Base-by-base conservation (phyloP, 2,888 invertebrate species). In the Callyntrura guangdongensis region DNA sequence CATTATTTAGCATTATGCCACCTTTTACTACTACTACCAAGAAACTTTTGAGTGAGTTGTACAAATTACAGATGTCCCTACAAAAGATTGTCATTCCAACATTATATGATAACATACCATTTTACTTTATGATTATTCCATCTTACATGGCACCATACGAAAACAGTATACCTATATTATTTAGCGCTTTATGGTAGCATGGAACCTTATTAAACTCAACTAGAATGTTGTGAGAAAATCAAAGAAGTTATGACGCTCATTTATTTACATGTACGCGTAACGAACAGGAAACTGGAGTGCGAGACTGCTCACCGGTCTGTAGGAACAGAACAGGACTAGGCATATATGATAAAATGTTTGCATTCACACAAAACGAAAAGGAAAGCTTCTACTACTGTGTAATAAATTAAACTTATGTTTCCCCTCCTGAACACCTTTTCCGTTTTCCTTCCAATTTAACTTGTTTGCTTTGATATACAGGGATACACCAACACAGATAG, bases 351-450 rank as follows among this genome's bases (percentile, higher is more conserved):
- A n/a, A n/a, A n/a, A n/a, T 14, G 14, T 27, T 36, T n/a, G 1
- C 61, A n/a, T 17, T 61, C 36, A 14, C n/a, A 69, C 11, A 64
- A 25, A 59, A 27, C 6, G 36, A 59, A 27, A 25, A 12, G 22
- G 36, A 53, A 59, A 81, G 56, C n/a, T 17, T 59, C 36, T 27
- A 20, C 9, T 17, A n/a, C n/a, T 81, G 11, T 81, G n/a, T 59
- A 56, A 81, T 81, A 81, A 81, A 81, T 81, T 59, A 81, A 81
- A 81, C 79, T 79, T 81, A 81, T 81, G 81, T 81, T 81, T 81
- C 81, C 81, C 56, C 56, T 53, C 79, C 79, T 79, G 81, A 81
- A 81, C 81, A 81, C 81, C 81, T 81, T 81, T 81, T 81, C 81
- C 81, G 81, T 81, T 81, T 81, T 56, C 81, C 81, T 81, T 81